Evolutionary conservation across 2,113 vertebrate species (phyloP).

Genomic region (Oryzias celebensis): DNA sequence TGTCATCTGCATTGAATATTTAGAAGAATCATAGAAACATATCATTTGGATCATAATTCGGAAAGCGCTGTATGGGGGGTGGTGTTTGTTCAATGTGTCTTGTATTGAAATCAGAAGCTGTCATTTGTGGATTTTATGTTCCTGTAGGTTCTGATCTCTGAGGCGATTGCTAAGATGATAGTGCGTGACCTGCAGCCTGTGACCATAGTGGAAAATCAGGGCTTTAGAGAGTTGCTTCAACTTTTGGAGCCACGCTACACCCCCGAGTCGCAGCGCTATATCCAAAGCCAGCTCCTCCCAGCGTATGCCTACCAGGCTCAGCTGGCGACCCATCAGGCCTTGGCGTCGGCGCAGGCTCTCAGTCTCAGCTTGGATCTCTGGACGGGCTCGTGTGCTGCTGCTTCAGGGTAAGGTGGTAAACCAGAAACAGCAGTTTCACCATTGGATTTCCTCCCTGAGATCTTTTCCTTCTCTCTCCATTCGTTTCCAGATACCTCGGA

Average conservation of each 20-base stretch:
- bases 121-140: neutral
- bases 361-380: constrained; percentile 78
- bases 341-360: constrained; percentile 73
- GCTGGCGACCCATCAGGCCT: constrained; percentile 74
- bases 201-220: constrained; percentile 76
- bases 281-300: constrained; percentile 79
- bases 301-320: constrained; percentile 80
- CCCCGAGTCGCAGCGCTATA: constrained; percentile 72
- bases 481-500: constrained; percentile 70
- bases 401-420: constrained; percentile 53
- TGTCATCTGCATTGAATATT: too few species aligned
- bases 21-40: too few species aligned
- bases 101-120: neutral
- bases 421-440: constrained; percentile 4
- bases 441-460: constrained; percentile 9
- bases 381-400: constrained; percentile 50
- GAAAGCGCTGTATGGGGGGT: too few species aligned
- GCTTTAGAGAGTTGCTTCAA: constrained; percentile 78
- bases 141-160: constrained; percentile 73
- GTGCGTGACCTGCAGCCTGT: constrained; percentile 78
- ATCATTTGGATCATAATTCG: too few species aligned
- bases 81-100: too few species aligned
- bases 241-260: constrained; percentile 80
- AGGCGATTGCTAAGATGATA: constrained; percentile 82
- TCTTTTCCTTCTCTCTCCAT: constrained; percentile 3